phyloP scores from a whole-genome alignment of 2,888 invertebrate genomes.

The Drosophila paramelanica region DNA sequence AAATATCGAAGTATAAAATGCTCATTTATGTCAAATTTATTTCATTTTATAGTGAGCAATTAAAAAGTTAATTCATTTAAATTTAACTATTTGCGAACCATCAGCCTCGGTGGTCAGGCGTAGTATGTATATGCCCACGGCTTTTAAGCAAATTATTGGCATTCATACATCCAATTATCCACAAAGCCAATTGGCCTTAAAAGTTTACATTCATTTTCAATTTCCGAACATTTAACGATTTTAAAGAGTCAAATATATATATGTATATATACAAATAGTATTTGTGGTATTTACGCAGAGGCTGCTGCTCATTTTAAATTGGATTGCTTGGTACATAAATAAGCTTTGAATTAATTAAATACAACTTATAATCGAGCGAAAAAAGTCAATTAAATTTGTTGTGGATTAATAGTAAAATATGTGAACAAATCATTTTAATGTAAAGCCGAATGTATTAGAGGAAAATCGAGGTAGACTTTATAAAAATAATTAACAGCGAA shows the following conservation, averaged over 20 bases:
- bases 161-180: background rate
- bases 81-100: slow-evolving; percentile 15
- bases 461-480: too few relatives aligned
- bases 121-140: slow-evolving; percentile 50
- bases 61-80: slow-evolving; percentile 33
- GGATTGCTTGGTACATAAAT: slow-evolving; percentile 13
- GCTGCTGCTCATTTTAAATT: slow-evolving; percentile 8
- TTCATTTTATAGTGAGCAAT: slow-evolving; percentile 18
- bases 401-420: too few relatives aligned
- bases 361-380: background rate
- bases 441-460: background rate
- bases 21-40: slow-evolving; percentile 6
- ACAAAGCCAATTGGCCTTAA: background rate
- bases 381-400: background rate
- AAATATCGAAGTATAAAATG: slow-evolving; percentile 1
- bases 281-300: background rate
- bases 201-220: slow-evolving; percentile 3
- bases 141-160: slow-evolving; percentile 15
- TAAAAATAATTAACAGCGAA: too few relatives aligned
- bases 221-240: slow-evolving; percentile 8
- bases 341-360: slow-evolving; percentile 1
- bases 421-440: too few relatives aligned
- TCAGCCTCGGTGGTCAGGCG: slow-evolving; percentile 19
- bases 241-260: background rate
- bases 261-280: background rate